Evolutionary conservation across 2,797 vertebrate genomes (phyloP), one percentile per base, ranked within the genome.

Genomic region (Eidolon dupreanum): DNA sequence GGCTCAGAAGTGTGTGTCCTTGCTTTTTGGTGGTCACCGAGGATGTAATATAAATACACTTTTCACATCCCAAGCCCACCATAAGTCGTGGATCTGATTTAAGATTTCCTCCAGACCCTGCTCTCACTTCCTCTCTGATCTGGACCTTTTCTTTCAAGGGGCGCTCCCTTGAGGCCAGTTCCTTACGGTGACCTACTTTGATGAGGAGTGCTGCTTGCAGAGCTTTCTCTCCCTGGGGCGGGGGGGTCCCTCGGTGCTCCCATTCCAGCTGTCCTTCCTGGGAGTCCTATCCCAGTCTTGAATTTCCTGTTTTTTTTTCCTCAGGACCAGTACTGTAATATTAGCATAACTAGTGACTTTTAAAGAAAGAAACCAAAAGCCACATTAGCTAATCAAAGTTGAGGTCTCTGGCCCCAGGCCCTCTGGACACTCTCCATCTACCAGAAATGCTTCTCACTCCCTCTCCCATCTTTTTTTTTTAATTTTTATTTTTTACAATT

Each of bases 361-460:
- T 90, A 96, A 85, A 86, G 82, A 77, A 92, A 77, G 78, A 71
- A 84, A 49, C 49, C 51, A 11, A 49, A 63, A 94, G 61, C 43
- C 36, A 12, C 2, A 1, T 70, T 66, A 70, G 26, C 51, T 55
- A 59, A n/a, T 65, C 33, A 28, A 24, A 74, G 33, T 73, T 75
- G 33, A 38, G 20, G 77, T 87, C n/a, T 66, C 65, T 94, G 79
- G 77, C 17, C 81, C 81, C 46, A 78, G 49, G 68, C 9, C 78
- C 31, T 6, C 70, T 85, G 24, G 75, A 38, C 17, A 73, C 53
- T 84, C 83, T 86, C 36, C 36, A n/a, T 36, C 61, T 12, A 51
- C 71, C 66, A 88, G 83, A 88, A 91, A 84, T 74, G 33, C 33
- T 51, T 43, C 61, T 95, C 63, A 26, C n/a, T 41, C 4, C 11